Percentiles rank a stretch among this genome's conserved stretches.
Conservation (phyloP, 2,888 invertebrate species). For the Nomada hirtipes region DNA sequence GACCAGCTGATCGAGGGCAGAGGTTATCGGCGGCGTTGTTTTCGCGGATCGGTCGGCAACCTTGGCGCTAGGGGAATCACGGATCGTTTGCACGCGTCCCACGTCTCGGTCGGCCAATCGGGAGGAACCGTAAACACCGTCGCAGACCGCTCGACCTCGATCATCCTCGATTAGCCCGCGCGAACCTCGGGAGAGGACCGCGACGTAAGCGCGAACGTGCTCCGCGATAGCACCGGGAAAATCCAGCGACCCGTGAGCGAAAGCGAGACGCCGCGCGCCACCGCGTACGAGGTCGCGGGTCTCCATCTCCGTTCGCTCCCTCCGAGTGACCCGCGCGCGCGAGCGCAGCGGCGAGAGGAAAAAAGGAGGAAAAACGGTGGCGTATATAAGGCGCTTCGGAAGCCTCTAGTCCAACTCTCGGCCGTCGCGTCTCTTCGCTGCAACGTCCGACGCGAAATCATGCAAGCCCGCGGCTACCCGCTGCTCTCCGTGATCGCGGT, state of each 20-base stretch:
- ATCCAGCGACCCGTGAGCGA: background rate
- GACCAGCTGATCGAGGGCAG: background rate
- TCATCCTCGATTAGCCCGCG: background rate
- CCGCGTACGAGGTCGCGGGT: too few species aligned
- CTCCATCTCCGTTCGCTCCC: too few species aligned
- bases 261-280: too few species aligned
- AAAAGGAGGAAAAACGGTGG: background rate
- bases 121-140: background rate
- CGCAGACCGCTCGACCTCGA: background rate
- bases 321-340: background rate
- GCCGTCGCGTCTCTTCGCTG: too few species aligned
- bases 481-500: background rate
- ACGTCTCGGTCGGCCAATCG: background rate
- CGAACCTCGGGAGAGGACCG: too few species aligned
- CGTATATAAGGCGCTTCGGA: too few species aligned
- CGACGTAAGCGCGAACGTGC: background rate
- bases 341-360: fast-evolving
- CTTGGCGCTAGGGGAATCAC: conserved; percentile 19
- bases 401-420: background rate
- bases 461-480: background rate
- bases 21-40: conserved; percentile 28
- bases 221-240: background rate
- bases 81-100: conserved; percentile 4
- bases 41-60: background rate
- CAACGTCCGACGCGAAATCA: background rate